Evolutionary conservation across 2,797 vertebrate genomes (phyloP).

Genomic region (Yasuhikotakia modesta): DNA sequence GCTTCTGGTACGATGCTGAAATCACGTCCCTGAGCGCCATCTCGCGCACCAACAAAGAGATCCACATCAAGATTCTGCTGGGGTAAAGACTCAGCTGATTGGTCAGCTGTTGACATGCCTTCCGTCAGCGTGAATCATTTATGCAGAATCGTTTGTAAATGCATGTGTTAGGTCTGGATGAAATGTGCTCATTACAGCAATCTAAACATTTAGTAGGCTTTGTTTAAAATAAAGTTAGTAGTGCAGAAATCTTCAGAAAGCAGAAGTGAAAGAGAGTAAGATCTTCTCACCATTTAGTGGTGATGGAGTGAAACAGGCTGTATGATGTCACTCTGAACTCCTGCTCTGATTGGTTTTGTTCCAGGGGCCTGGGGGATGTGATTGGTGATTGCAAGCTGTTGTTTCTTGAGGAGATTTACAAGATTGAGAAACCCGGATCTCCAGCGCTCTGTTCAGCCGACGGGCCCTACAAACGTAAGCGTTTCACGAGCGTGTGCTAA

Average conservation of each 20-base stretch:
- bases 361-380: constrained; percentile 86
- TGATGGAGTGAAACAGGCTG: not conserved
- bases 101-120: no score
- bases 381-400: constrained; percentile 92
- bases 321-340: constrained; percentile 38
- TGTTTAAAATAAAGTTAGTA: no score
- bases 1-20: constrained; percentile 98
- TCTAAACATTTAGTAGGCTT: no score
- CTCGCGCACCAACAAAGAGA: constrained; percentile 95
- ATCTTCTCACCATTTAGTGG: not conserved
- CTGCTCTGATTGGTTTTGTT: constrained; percentile 37
- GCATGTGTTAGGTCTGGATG: no score
- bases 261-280: no score
- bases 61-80: constrained; percentile 91
- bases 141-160: no score
- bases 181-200: no score
- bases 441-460: constrained; percentile 86
- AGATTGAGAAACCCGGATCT: constrained; percentile 91
- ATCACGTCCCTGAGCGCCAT: constrained; percentile 86
- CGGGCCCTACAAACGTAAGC: constrained; percentile 96
- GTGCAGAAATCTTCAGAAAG: no score
- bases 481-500: no score
- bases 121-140: no score
- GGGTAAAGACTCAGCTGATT: constrained; percentile 88
- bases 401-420: constrained; percentile 96